Base-by-base conservation (phyloP, 2,888 invertebrate genomes). In the Euclidia mi region DNA sequence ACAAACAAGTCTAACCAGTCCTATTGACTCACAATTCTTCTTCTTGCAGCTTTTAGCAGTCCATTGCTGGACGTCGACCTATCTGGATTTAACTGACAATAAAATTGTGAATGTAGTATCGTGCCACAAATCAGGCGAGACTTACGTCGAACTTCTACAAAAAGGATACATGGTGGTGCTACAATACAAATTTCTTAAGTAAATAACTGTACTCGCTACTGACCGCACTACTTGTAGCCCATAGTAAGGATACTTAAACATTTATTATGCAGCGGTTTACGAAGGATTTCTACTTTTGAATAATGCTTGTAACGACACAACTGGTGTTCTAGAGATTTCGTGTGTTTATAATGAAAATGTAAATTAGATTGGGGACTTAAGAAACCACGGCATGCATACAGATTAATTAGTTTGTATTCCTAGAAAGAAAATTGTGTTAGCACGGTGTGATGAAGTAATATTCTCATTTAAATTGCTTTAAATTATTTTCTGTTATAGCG, bases 281-380 rank as follows among this genome's bases (percentile, higher is more conserved):
- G 38, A 40, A 31, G 40, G 32, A 48, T 48, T 47, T 40, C 31
- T 40, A 37, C 40, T 48, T 40, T 48, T 48, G 40, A 40, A 40
- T 48, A 48, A 48, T 48, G 40, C 40, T 48, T 48, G 40, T 48
- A 31, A 20, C 47, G 47, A 40, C 47, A 48, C 40, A 48, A 40
- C 46, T 38, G 35, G 34, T 46, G 47, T 40, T 20, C n/a, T 40
- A 31, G 12, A 40, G 31, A 32, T 48, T 48, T 48, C 14, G 40
- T 31, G 47, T 40, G 18, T 40, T 48, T 40, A 40, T 48, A 40
- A 40, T 17, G 47, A 32, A 48, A 48, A 48, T 40, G 40, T 40
- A 48, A 48, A 48, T 40, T 48, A 32, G 18, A 40, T 28, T 20
- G 15, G 28, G 14, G 40, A 40, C 47, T 48, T 48, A 48, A 31